These are phyloP conservation scores for Philonicus albiceps DNA, from an alignment of 2,888 invertebrate genomes.

Conservation along the genomic window DNA sequence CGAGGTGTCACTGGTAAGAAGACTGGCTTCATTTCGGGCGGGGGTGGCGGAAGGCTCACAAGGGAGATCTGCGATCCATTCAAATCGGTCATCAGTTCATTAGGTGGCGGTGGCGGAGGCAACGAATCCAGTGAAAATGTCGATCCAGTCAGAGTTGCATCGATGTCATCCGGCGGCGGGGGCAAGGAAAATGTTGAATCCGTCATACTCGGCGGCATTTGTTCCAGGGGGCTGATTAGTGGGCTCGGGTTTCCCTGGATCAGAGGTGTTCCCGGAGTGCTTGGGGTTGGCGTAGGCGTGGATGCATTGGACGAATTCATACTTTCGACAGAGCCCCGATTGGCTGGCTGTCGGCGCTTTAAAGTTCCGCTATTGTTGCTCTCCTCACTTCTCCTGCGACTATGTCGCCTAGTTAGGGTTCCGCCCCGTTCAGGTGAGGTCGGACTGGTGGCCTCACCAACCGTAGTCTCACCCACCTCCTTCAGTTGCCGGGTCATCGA, in stretches of 20 bases:
- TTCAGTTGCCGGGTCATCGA: conserved; percentile 90
- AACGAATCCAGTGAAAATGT: conserved; percentile 81
- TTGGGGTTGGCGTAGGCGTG: conserved; percentile 62
- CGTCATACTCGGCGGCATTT: conserved; percentile 59
- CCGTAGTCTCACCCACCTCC: conserved; percentile 80
- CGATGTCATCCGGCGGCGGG: conserved; percentile 69
- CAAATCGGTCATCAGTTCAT: conserved; percentile 57
- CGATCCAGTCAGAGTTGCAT: conserved; percentile 72
- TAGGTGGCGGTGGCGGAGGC: conserved; percentile 78
- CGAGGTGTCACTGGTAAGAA: conserved; percentile 50
- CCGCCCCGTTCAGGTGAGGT: conserved; percentile 68
- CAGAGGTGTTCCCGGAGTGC: conserved; percentile 59
- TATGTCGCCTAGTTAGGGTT: conserved; percentile 68
- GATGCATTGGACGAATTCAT: conserved; percentile 61
- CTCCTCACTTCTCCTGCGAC: conserved; percentile 64
- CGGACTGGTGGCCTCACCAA: conserved; percentile 65
- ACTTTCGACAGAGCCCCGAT: conserved; percentile 59
- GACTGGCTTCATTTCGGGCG: conserved; percentile 65
- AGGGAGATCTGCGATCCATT: conserved; percentile 75
- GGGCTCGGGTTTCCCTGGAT: conserved; percentile 47
- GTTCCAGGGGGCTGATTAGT: conserved; percentile 50
- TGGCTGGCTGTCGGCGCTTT: conserved; percentile 58
- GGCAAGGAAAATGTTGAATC: conserved; percentile 71
- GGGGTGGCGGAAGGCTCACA: conserved; percentile 78
- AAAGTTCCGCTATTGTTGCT: conserved; percentile 63